Base-by-base conservation (phyloP, 2,113 vertebrate species). In the Coregonus clupeaformis region DNA sequence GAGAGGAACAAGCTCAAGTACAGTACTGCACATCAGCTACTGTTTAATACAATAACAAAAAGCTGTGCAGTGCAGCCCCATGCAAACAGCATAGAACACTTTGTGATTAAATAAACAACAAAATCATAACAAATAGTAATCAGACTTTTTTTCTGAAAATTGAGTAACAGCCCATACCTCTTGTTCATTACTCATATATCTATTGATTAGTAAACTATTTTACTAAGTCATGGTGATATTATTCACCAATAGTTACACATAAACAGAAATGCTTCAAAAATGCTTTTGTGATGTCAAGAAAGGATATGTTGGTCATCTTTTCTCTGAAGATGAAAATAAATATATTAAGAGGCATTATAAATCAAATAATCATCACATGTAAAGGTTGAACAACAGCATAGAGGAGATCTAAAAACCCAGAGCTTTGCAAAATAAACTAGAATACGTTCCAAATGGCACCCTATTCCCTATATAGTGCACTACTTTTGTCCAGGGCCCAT, bases 331-430 rank as follows among this genome's bases (percentile, higher is more conserved):
- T 67, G 3, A 9, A 25, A 65, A 16, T 13, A 14, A 65, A 27
- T 14, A 65, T 64, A 64, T 64, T 27, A 64, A 64, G 27, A 65
- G 63, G 63, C 63, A 16, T 14, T 13, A 27, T 65, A 30, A 16
- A 65, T 29, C 16, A 20, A 6, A 30, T 2, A 42, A 42, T 30
- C 7, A 29, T 16, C 69, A 30, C 78, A 69, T 68, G 22, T 69
- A 45, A 62, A 64, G 63, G 9, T 81, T 63, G 18, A 80, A 79
- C 69, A 85, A 76, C 81, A 89, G 85, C 78, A 84, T 5, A 69
- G 73, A 62, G 42, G 3, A 82, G 73, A 16, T 66, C 78, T 75
- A 42, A 42, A 42, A 42, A 42, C 36, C 36, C 36, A 71, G 25
- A 76, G 5, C 66, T 45, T 29, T 79, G 32, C 20, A 76, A 62